Evolutionary conservation across 2,888 invertebrate species (phyloP).

Genomic region (Leucophenga montana): DNA sequence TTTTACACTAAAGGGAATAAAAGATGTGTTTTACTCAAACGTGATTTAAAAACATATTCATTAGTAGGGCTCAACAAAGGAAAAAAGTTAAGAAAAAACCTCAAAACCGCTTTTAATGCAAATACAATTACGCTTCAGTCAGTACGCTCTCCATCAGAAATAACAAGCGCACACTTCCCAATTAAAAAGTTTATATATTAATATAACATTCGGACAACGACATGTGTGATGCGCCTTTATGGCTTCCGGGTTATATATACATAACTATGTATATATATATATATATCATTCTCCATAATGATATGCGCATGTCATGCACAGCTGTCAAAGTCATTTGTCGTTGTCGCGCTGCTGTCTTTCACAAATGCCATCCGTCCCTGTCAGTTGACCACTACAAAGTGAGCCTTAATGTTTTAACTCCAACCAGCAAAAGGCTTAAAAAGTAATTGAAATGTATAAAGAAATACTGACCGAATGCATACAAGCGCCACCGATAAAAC

Average conservation of each 20-base stretch:
- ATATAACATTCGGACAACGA: not conserved
- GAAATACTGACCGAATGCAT: too few species aligned
- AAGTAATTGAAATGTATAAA: constrained; percentile 4
- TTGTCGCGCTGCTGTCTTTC: not conserved
- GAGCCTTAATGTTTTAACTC: not conserved
- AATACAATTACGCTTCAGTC: constrained; percentile 1
- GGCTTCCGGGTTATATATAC: not conserved
- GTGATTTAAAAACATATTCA: too few species aligned
- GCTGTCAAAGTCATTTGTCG: not conserved
- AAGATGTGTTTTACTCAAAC: too few species aligned
- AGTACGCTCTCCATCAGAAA: too few species aligned
- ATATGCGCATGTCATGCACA: not conserved
- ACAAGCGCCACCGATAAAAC: too few species aligned
- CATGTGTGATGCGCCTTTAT: not conserved
- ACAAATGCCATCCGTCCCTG: not conserved
- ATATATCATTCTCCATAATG: too few species aligned
- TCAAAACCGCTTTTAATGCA: constrained; percentile 20
- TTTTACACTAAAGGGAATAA: too few species aligned
- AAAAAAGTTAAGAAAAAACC: not conserved
- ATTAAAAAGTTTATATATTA: constrained; percentile 13
- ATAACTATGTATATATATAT: too few species aligned
- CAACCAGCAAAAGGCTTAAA: not conserved
- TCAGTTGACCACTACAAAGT: not conserved
- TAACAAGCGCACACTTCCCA: not conserved
- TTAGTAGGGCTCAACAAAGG: not conserved